These are phyloP conservation scores for Sardina pilchardus DNA, from an alignment of 2,113 vertebrate species.

Conservation along the genomic window DNA sequence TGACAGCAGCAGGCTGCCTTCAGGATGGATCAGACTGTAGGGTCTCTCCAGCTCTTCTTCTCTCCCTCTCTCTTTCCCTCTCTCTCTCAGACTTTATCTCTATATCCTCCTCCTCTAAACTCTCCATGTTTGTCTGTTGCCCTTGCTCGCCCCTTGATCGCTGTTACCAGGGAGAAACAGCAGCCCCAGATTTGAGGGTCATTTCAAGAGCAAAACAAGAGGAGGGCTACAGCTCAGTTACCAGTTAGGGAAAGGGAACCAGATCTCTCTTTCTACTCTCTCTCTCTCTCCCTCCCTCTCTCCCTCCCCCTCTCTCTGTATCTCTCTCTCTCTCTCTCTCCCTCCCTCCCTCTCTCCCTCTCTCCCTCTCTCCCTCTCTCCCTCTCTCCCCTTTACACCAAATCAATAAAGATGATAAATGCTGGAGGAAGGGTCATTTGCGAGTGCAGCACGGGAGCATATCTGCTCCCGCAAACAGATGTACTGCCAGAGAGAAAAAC, in stretches of 20 bases:
- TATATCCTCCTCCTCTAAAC: not conserved
- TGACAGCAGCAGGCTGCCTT: not conserved
- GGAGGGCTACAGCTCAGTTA: not conserved
- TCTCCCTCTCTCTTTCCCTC: not conserved
- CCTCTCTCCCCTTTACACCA: slow-evolving; percentile 1
- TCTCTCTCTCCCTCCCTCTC: not conserved
- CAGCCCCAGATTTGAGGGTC: slow-evolving; percentile 41
- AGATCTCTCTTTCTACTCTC: not conserved
- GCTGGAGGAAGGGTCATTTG: slow-evolving; percentile 7
- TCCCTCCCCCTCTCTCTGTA: not conserved
- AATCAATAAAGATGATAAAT: slow-evolving; percentile 19
- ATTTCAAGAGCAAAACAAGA: slow-evolving; percentile 34
- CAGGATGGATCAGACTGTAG: not conserved
- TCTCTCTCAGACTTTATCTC: not conserved
- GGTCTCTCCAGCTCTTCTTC: not conserved
- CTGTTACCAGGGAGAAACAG: slow-evolving; percentile 40
- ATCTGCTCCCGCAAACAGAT: not conserved
- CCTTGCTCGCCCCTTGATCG: not conserved
- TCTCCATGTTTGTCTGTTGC: not conserved
- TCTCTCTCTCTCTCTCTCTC: not conserved
- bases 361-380: not conserved
- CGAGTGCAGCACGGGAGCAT: not conserved
- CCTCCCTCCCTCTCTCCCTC: too few species aligned
- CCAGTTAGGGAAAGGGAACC: not conserved
- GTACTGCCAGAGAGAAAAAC: not conserved